Evolutionary conservation across 2,888 invertebrate species (phyloP), one percentile per base, ranked within the genome.

Genomic region (Drepana falcataria): DNA sequence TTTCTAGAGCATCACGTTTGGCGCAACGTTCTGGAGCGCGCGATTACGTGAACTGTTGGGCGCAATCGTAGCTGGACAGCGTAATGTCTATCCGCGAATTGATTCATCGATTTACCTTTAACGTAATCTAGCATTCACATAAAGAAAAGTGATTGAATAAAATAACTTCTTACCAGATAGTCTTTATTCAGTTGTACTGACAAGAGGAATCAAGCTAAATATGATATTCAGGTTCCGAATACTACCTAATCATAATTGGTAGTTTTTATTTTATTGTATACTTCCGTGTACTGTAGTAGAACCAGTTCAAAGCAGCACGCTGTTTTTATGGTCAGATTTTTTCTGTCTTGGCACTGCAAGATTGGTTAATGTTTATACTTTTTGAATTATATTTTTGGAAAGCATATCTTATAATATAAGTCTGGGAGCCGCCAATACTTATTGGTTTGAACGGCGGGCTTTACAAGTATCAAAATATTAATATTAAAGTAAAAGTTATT

Each of bases 401-500:
- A 6, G 44, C 44, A 44, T 44, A 44, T 44, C 44, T 44, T 44
- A 44, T 40, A 3, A 40, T 40, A 4, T 44, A 44, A 44, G 44
- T 9, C 7, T 9, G 44, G 44, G 44, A 37, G 2, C 44, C 44
- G 44, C 44, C 44, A 44, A 44, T 44, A 37, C 37, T 44, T 4
- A 51, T 40, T 51, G 51, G 51, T 51, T 41, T 40, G 21, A 34
- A 33, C 3, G 51, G 51, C 51, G 44, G 9, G 44, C 44, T 9
- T 44, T 51, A 51, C 40, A 51, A 51, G 40, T 51, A 51, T 51
- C 37, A 21, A 51, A 40, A 51, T 40, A 51, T 35, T 51, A 40
- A 51, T 40, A 41, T 7, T 35, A 40, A 51, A 21, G 21, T 21
- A 21, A 21, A 49, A 2, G 37, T 40, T 73, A 73, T 68, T 77